Conservation (phyloP, 2,888 invertebrate genomes). For the Cataglyphis albicans region DNA sequence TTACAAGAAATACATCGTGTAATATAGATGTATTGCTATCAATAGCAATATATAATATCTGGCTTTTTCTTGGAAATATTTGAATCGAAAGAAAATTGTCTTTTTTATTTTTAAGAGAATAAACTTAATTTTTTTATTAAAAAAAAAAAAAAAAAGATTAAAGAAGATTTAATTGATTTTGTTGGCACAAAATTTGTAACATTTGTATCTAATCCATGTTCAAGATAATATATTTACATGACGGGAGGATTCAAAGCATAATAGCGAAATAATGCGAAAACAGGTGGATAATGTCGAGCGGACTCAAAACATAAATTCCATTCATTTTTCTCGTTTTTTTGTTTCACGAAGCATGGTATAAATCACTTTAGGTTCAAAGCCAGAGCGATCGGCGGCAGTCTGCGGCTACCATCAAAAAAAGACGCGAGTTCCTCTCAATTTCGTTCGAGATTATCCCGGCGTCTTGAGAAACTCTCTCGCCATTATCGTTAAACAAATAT, state of each 20-base stretch:
- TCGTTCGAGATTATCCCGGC: slow-evolving; percentile 8
- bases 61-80: not conserved
- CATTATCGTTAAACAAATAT: slow-evolving; percentile 3
- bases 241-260: not conserved
- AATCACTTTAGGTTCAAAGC: slow-evolving; percentile 41
- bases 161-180: not conserved
- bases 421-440: not conserved
- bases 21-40: no score
- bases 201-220: slow-evolving; percentile 7
- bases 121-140: slow-evolving; percentile 3
- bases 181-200: not conserved
- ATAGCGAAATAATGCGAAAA: slow-evolving; percentile 29
- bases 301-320: slow-evolving; percentile 28
- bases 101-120: not conserved
- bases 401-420: not conserved
- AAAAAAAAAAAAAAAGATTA: not conserved
- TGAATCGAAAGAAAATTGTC: not conserved
- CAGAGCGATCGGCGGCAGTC: slow-evolving; percentile 24
- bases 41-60: not conserved
- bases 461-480: not conserved
- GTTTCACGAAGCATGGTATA: slow-evolving; percentile 16
- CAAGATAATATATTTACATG: not conserved
- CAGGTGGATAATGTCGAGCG: slow-evolving; percentile 46
- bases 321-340: slow-evolving; percentile 9
- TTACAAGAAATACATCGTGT: not conserved